Percentiles rank a stretch among this genome's conserved stretches.
Conservation (phyloP, 2,797 vertebrate species). For the Erethizon dorsatum region DNA sequence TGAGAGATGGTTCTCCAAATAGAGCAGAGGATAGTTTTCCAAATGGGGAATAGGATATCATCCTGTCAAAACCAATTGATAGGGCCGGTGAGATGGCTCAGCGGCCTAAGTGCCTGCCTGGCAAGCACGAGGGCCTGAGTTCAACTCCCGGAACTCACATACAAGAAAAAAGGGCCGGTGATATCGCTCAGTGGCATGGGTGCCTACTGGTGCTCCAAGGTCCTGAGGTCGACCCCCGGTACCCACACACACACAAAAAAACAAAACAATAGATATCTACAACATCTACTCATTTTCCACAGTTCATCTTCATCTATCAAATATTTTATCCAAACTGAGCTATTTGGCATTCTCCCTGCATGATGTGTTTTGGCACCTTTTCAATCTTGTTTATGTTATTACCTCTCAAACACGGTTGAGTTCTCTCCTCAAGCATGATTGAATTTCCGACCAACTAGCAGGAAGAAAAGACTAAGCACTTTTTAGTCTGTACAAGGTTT, state of each 20-base stretch:
- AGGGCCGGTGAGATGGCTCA: background rate
- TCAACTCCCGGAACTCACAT: no score
- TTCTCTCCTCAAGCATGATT: background rate
- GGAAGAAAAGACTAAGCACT: background rate
- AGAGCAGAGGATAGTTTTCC: background rate
- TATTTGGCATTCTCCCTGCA: background rate
- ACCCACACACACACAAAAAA: no score
- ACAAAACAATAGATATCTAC: background rate
- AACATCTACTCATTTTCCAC: background rate
- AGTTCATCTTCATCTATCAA: background rate
- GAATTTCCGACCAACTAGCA: background rate
- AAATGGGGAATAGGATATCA: background rate
- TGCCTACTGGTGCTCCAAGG: no score
- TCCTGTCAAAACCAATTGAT: background rate
- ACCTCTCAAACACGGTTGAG: background rate
- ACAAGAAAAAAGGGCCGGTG: no score
- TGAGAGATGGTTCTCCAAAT: constrained; percentile 40
- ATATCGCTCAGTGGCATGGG: no score
- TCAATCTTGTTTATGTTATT: background rate
- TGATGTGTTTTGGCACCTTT: background rate
- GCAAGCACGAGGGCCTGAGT: no score
- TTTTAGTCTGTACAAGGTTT: background rate
- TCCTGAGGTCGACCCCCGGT: no score
- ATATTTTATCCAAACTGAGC: background rate
- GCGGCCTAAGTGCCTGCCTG: no score